Percentiles rank a stretch among this genome's conserved stretches.
phyloP scores from a whole-genome alignment of 2,888 invertebrate genomes.

The Tachina fera region DNA sequence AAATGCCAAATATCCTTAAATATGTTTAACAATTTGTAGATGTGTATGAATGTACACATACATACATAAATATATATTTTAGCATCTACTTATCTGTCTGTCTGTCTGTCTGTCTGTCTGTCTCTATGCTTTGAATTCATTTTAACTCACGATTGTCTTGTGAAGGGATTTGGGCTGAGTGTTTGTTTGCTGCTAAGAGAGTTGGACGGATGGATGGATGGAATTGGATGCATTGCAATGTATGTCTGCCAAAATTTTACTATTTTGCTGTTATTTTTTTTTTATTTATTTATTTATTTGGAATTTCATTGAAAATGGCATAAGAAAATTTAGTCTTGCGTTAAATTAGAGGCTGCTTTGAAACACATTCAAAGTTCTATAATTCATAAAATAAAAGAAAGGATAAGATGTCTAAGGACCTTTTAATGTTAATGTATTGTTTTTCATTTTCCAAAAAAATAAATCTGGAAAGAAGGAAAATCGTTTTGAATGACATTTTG shows the following conservation, averaged over 20 bases:
- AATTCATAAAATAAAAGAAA: conserved; percentile 46
- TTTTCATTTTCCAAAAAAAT: neutral
- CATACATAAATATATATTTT: neutral
- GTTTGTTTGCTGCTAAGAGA: conserved; percentile 19
- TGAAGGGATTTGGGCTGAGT: conserved; percentile 35
- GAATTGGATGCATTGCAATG: conserved; percentile 31
- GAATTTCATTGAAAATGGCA: conserved; percentile 55
- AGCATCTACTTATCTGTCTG: conserved; percentile 2
- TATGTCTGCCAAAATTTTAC: conserved; percentile 31
- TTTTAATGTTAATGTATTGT: conserved; percentile 40
- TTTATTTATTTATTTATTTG: conserved; percentile 19
- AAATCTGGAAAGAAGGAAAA: neutral
- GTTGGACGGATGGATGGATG: conserved; percentile 23
- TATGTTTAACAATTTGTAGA: conserved; percentile 57
- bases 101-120: conserved; percentile 14
- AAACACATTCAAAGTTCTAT: conserved; percentile 62
- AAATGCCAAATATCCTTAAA: conserved; percentile 68
- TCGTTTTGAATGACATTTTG: neutral
- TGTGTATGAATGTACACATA: neutral
- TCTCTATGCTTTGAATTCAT: conserved; percentile 11
- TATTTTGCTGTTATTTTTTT: conserved; percentile 4
- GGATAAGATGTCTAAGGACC: conserved; percentile 66
- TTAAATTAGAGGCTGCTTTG: conserved; percentile 70
- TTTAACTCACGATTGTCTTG: conserved; percentile 36
- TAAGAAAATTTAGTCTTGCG: conserved; percentile 69